Evolutionary conservation across 2,113 vertebrate genomes (phyloP), one percentile per base, ranked within the genome.

Genomic region (Otis tarda): DNA sequence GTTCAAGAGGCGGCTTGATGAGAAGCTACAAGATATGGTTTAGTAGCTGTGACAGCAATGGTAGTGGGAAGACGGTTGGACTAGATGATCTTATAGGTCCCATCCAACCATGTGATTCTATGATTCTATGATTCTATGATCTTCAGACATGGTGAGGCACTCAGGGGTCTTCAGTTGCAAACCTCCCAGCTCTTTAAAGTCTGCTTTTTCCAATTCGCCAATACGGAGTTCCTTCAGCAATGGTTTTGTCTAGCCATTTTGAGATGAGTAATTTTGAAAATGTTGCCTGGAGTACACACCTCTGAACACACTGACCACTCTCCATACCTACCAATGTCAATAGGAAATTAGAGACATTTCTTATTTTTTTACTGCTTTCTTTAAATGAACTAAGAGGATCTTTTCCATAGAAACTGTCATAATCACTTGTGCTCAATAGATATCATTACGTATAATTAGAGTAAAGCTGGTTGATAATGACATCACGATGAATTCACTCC

Each of bases 401-500:
- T 76, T 74, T 90, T 53, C 50, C 24, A n/a, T 9, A 56, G 47
- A 90, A 71, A 74, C 24, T n/a, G 14, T 33, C 43, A 30, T 14
- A 90, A 87, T 85, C 27, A 35, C 28, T 83, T 68, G 41, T 57
- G 35, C 15, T 82, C 14, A 39, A 31, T 8, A 50, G 39, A 31
- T 67, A 73, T 33, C 59, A 67, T 67, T 75, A 90, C 27, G 39
- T 61, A 16, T 31, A 89, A 91, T 76, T 63, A 93, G 45, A 83
- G 61, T 28, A 67, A 83, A 70, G 23, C 14, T 79, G 16, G 4
- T 53, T 75, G 47, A 21, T 67, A 86, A 79, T 67, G 35, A 39
- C 37, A 79, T 71, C 76, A 59, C 81, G 77, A 87, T 88, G 52
- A 96, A 94, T 97, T 95, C 79, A 90, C 55, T 73, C 37, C 67